Base-by-base conservation (phyloP, 2,113 vertebrate genomes). In the Hystrix brachyura region DNA sequence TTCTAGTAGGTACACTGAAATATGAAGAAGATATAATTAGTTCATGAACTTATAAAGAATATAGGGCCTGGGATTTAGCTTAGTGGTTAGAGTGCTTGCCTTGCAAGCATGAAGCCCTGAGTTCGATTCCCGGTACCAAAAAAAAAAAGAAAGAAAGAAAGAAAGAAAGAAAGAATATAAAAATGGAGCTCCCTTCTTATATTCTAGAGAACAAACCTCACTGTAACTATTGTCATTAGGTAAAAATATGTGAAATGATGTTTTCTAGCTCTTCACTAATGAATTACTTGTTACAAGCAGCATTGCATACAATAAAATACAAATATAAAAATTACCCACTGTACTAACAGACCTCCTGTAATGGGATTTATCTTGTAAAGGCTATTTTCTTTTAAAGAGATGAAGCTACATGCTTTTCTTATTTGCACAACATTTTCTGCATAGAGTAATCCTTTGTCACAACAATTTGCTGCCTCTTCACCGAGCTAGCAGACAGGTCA, bases 331-430 rank as follows among this genome's bases (percentile, higher is more conserved):
- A 82, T 43, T 80, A n/a, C 60, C 83, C 90, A 67, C 29, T 96
- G 14, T 87, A 86, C 88, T 67, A 91, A 43, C 11, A 51, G 62
- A 96, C 23, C 84, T 92, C 13, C 29, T 43, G 32, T 9, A 72
- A 27, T 83, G 38, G 29, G 5, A 78, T 97, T 81, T 89, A 53
- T 95, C 51, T 93, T 82, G 15, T 71, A 87, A 95, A 78, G 93
- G 57, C 67, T 88, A 17, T 94, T 96, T 95, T 86, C 25, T 89
- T 93, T 96, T 53, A 60, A 87, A 94, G 62, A 76, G 32, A 94
- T 67, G 27, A 65, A 17, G 14, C 60, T 91, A 9, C 19, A 48
- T 74, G 76, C 2, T 86, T 94, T 76, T 81, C 48, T 79, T 92
- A 86, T 83, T 91, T 79, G 27, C 74, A 57, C 88, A 21, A 91